Evolutionary conservation across 1,140 invertebrate species (phyloP).

Genomic region (Caenorhabditis remanei): DNA sequence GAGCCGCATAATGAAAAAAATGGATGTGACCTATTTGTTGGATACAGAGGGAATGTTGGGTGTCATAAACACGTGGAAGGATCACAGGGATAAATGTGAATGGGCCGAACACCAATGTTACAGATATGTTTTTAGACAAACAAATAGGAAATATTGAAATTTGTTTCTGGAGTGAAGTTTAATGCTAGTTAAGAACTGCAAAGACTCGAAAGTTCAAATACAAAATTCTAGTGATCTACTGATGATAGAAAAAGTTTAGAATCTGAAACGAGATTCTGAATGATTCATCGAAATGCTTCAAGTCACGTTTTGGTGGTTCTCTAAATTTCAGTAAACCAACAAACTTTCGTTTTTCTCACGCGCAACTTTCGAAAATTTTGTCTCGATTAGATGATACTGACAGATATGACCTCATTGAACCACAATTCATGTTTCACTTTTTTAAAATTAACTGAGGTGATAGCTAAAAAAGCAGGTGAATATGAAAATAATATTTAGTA

Average conservation of each 20-base stretch:
- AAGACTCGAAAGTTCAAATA: too few relatives aligned
- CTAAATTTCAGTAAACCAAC: neutral
- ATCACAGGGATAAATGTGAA: neutral
- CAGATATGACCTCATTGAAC: neutral
- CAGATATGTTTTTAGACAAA: too few relatives aligned
- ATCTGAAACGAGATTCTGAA: too few relatives aligned
- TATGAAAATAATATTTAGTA: too few relatives aligned
- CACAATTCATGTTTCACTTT: neutral
- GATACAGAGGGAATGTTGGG: neutral
- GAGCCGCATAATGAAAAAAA: slow-evolving; percentile 23
- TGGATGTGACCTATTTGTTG: slow-evolving; percentile 37
- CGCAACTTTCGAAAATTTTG: neutral
- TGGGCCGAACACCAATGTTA: too few relatives aligned
- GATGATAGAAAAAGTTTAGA: too few relatives aligned
- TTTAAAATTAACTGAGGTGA: too few relatives aligned
- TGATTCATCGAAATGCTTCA: neutral
- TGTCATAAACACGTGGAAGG: slow-evolving; percentile 37
- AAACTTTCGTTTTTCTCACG: neutral
- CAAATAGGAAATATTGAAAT: too few relatives aligned
- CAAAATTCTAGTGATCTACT: too few relatives aligned
- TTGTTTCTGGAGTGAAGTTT: too few relatives aligned
- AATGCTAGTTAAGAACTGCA: too few relatives aligned
- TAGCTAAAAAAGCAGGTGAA: too few relatives aligned
- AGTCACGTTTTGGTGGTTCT: neutral
- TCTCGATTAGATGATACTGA: neutral